Evolutionary conservation across 2,797 vertebrate species (phyloP), one percentile per base, ranked within the genome.

Genomic region (Cryptoblepharus egeriae): DNA sequence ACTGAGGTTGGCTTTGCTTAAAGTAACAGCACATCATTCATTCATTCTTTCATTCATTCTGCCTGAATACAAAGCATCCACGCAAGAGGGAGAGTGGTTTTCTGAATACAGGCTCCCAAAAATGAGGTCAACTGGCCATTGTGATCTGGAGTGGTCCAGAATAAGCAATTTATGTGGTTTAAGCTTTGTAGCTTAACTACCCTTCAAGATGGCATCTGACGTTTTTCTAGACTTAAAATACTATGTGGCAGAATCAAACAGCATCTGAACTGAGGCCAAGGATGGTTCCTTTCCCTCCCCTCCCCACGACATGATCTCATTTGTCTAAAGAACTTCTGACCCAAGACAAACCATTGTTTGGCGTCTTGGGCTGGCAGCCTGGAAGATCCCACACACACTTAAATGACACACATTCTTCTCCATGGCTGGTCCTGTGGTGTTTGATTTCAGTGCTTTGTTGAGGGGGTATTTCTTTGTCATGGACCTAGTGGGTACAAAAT

Each of bases 371-470:
- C 58, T 6, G 20, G 12, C 0, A 18, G 79, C 71, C 1, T n/a
- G 72, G 70, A 57, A 26, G 63, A 68, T 85, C 78, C 89, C 82
- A 15, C 52, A 70, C 0, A 0, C 75, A 73, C 70, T 58, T 77
- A 81, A 42, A 15, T 72, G 22, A 0, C 11, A 20, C 3, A 64
- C 12, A 1, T 77, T 82, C 84, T 79, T 61, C 67, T 75, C 28
- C 11, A n/a, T 49, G 1, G 0, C 0, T 0, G 77, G 12, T 72
- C 32, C 77, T 4, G 0, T 2, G 3, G 69, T 42, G 18, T 70
- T 9, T 1, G 5, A 30, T 73, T 85, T 28, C 74, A 77, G n/a
- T 22, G n/a, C 1, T 10, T 9, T 7, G n/a, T 1, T 2, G 72
- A 69, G n/a, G 49, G 63, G 9, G 39, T 0, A 3, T 15, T 80